These are phyloP conservation scores for Chaetura pelagica DNA, from an alignment of 2,113 vertebrate genomes.

Conservation along the genomic window DNA sequence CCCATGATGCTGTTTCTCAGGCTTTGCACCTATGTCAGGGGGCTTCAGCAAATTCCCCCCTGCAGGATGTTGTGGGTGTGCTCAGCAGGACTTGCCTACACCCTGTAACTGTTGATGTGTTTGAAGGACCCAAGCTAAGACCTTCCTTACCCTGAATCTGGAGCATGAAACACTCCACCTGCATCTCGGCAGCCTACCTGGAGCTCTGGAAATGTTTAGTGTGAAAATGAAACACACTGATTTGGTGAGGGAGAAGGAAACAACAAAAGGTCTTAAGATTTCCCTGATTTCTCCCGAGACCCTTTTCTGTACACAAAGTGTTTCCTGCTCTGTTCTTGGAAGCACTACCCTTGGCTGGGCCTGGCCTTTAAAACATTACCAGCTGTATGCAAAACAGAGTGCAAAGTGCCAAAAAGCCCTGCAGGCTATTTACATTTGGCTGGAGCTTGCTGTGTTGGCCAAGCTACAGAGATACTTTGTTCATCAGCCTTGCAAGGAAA, in stretches of 20 bases:
- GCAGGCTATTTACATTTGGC: slow-evolving; percentile 65
- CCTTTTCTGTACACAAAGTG: slow-evolving; percentile 31
- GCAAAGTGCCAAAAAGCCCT: slow-evolving; percentile 56
- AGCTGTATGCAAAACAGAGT: slow-evolving; percentile 68
- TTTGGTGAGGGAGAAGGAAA: neutral
- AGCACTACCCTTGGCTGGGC: slow-evolving; percentile 47
- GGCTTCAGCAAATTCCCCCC: neutral
- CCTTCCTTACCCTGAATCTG: fast-evolving
- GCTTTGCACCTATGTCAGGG: fast-evolving
- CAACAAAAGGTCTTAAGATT: slow-evolving; percentile 54
- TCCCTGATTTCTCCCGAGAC: slow-evolving; percentile 48
- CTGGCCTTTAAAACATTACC: slow-evolving; percentile 64
- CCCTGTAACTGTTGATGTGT: neutral
- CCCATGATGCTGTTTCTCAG: neutral
- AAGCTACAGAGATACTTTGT: slow-evolving; percentile 64
- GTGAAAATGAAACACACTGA: neutral
- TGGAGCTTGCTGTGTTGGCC: slow-evolving; percentile 60
- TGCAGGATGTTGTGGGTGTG: fast-evolving
- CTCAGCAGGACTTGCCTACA: neutral
- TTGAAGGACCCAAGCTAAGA: neutral
- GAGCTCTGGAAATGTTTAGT: neutral
- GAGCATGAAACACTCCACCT: fast-evolving
- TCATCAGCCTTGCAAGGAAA: slow-evolving; percentile 22
- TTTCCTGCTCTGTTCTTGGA: slow-evolving; percentile 66
- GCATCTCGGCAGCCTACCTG: slow-evolving; percentile 1